These are phyloP conservation scores for Struthio camelus DNA, from an alignment of 2,113 vertebrate species.

Conservation along the genomic window DNA sequence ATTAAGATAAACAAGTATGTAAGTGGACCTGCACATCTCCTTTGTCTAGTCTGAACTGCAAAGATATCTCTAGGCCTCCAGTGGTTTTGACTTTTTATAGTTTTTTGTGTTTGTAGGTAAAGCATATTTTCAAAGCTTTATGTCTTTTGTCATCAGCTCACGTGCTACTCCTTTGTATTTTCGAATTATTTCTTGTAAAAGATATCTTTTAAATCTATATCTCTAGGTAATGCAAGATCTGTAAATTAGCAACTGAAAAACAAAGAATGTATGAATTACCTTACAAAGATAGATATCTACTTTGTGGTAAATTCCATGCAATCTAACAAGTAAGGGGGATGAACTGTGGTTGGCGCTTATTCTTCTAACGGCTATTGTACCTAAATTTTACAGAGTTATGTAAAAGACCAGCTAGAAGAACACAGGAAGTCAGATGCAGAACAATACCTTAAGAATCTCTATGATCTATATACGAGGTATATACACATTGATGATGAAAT, in stretches of 20 bases:
- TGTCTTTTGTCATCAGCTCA: conserved; percentile 1
- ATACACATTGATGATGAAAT: not conserved
- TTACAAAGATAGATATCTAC: not conserved
- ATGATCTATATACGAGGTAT: conserved; percentile 96
- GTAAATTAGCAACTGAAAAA: not conserved
- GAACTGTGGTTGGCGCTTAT: not conserved
- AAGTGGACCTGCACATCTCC: not conserved
- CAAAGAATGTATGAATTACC: not conserved
- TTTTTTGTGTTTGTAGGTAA: not conserved
- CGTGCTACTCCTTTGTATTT: not conserved
- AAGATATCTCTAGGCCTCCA: not conserved
- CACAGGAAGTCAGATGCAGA: conserved; percentile 92
- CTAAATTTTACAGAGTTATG: conserved; percentile 82
- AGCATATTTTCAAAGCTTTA: not conserved
- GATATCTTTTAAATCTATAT: not conserved
- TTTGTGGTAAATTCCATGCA: not conserved
- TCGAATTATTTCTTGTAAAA: not conserved
- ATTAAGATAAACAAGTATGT: not conserved
- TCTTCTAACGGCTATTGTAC: not conserved
- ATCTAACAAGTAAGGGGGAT: not conserved
- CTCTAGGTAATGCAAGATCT: not conserved
- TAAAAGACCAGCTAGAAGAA: conserved; percentile 92
- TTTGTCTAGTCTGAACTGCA: not conserved
- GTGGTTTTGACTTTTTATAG: not conserved
- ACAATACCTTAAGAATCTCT: conserved; percentile 97